phyloP scores from a whole-genome alignment of 2,113 vertebrate species.

The Salvelinus alpinus region DNA sequence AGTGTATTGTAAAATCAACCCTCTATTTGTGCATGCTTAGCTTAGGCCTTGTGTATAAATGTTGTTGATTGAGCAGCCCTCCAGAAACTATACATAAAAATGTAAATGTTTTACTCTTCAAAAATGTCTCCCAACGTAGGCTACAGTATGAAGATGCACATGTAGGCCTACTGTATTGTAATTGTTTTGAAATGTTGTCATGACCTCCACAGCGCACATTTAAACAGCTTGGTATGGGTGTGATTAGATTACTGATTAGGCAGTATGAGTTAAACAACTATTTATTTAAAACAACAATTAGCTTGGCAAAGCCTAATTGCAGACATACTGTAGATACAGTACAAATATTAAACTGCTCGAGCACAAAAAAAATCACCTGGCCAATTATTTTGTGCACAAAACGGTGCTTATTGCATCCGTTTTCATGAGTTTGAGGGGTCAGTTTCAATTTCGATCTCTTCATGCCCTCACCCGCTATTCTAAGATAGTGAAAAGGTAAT shows the following conservation, averaged over 20 bases:
- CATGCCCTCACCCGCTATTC: constrained; percentile 18
- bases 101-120: neutral
- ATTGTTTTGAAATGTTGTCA: neutral
- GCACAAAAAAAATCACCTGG: no score
- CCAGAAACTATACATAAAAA: neutral
- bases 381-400: neutral
- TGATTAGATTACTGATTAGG: neutral
- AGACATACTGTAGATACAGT: no score
- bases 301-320: no score
- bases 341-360: no score
- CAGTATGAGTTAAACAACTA: neutral
- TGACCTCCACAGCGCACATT: neutral
- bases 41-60: no score
- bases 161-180: neutral
- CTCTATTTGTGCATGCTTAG: no score
- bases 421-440: constrained; percentile 19
- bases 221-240: neutral
- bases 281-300: neutral
- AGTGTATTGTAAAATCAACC: neutral
- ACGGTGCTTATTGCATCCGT: neutral
- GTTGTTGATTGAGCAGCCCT: neutral
- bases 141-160: neutral
- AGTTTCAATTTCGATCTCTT: constrained; percentile 28
- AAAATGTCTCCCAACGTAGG: neutral
- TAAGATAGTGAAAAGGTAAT: no score